phyloP scores from a whole-genome alignment of 1,140 invertebrate genomes.

The Drosophila subobscura region DNA sequence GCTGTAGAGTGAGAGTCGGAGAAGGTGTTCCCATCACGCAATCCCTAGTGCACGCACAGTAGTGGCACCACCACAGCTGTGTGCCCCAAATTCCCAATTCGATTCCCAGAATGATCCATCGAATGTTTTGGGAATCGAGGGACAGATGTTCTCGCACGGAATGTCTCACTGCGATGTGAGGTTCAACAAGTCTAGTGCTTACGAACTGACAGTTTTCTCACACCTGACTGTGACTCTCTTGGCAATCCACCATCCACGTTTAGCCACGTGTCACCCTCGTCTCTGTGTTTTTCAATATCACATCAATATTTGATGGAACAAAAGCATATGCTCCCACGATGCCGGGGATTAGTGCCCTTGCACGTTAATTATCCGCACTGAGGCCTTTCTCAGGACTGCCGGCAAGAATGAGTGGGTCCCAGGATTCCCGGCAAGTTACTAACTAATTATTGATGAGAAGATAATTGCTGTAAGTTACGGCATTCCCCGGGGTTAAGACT shows the following conservation, averaged over 20 bases:
- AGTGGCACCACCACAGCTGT: constrained; percentile 17
- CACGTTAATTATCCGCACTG: constrained; percentile 51
- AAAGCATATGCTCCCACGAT: constrained; percentile 37
- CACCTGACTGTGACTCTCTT: constrained; percentile 23
- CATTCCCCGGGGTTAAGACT: too few relatives aligned
- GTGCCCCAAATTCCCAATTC: constrained; percentile 35
- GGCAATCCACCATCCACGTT: background rate
- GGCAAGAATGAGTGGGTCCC: background rate
- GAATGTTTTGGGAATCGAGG: constrained; percentile 18
- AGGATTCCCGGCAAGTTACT: too few relatives aligned
- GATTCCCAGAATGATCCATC: constrained; percentile 17
- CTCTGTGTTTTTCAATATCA: constrained; percentile 47
- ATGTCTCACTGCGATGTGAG: constrained; percentile 9
- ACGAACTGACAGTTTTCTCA: constrained; percentile 11
- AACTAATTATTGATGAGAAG: constrained; percentile 33
- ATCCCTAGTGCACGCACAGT: constrained; percentile 31
- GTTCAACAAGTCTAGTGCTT: constrained; percentile 37
- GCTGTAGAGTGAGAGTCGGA: background rate
- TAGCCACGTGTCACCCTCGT: constrained; percentile 31
- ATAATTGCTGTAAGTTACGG: too few relatives aligned
- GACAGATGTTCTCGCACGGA: constrained; percentile 27
- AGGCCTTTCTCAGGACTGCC: constrained; percentile 31
- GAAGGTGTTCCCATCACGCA: constrained; percentile 49
- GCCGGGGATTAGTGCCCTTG: constrained; percentile 36
- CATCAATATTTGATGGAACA: constrained; percentile 59